Evolutionary conservation across 2,888 invertebrate genomes (phyloP), one percentile per base, ranked within the genome.

Genomic region (Dysmachus trigonus): DNA sequence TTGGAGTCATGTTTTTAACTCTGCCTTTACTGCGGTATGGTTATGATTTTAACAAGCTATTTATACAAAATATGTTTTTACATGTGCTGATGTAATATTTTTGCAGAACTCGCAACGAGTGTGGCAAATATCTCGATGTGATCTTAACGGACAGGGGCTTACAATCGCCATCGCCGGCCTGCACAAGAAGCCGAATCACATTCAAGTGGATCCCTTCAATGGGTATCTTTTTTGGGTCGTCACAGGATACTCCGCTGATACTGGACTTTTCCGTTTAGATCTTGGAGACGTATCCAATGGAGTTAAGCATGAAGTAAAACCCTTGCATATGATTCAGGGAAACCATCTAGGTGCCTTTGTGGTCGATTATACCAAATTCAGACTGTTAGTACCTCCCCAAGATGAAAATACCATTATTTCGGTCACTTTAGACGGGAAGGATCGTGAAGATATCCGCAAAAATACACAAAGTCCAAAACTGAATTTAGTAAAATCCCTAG

Each of bases 161-260:
- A 94, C 95, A 8, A 94, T 96, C 0, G 95, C 96, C 0, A 92
- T 95, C 86, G 95, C 95, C 13, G 95, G 95, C 0, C 93, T 97
- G 86, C 93, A 93, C 83, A 93, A 94, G 5, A 94, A 95, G 88
- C 96, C 98, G 0, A 94, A 94, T 86, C 96, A 97, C 89, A 94
- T 98, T 88, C 96, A 97, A 92, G 96, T 98, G 0, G 98, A 98
- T 93, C 97, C 98, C 41, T 95, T 96, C 89, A 98, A 98, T 91
- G 98, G 98, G 7, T 98, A 96, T 91, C 92, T 98, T 33, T 98
- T 97, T 91, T 97, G 96, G 95, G 94, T 94, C 4, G 92, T 95
- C 84, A 92, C 93, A 86, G 94, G 94, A 27, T 91, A 91, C 6
- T 35, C 82, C 10, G 86, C 87, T 1, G 93, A 94, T 38, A 94